Evolutionary conservation across 2,888 invertebrate species (phyloP).

Genomic region (Shargacucullia verbasci): DNA sequence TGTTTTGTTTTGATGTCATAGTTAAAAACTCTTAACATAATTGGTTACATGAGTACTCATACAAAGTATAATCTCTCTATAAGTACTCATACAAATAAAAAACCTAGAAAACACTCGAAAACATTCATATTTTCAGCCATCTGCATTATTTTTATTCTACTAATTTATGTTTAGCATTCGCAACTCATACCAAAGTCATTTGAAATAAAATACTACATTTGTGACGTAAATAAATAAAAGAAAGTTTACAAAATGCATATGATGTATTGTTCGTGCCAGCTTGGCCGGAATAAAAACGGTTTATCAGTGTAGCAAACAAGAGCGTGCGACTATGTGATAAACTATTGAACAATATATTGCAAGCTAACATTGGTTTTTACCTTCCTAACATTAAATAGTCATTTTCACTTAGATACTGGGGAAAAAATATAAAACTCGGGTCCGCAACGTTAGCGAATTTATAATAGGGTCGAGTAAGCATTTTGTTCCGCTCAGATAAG

Average conservation of each 20-base stretch:
- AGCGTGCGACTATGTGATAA: constrained; percentile 15
- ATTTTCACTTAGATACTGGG: no score
- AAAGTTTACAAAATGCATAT: constrained; percentile 22
- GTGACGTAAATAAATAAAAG: constrained; percentile 25
- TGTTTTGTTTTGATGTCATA: no score
- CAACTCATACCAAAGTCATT: constrained; percentile 7
- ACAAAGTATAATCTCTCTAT: no score
- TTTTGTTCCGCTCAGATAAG: constrained; percentile 28
- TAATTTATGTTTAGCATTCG: constrained; percentile 5
- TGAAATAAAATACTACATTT: constrained; percentile 4
- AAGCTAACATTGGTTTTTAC: not conserved
- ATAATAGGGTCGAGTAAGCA: constrained; percentile 19
- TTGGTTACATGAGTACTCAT: no score
- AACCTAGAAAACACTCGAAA: no score
- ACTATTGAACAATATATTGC: constrained; percentile 36
- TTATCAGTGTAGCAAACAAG: constrained; percentile 16
- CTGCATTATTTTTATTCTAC: no score
- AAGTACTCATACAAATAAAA: no score
- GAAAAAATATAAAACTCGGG: no score
- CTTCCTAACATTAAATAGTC: constrained; percentile 1
- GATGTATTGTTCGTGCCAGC: constrained; percentile 3
- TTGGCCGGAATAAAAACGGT: constrained; percentile 15
- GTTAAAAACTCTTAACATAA: no score
- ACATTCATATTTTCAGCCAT: no score
- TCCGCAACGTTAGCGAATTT: constrained; percentile 24